Evolutionary conservation across 1,140 invertebrate species (phyloP).

Genomic region (Ceratina australensis): DNA sequence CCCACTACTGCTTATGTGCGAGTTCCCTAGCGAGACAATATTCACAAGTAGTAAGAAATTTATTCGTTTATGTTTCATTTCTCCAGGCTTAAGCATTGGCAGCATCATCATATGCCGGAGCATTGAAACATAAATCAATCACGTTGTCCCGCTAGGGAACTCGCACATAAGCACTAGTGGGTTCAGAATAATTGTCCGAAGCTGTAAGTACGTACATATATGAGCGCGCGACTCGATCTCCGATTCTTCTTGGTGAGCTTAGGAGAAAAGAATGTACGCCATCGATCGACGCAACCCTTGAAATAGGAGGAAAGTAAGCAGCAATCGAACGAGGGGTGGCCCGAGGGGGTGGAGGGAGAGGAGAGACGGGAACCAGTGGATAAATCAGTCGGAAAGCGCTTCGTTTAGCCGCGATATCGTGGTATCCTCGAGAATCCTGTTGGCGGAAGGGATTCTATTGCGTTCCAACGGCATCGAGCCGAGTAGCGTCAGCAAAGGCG

Average conservation of each 20-base stretch:
- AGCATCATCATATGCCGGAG: no score
- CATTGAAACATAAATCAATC: no score
- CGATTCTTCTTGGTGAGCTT: conserved; percentile 1
- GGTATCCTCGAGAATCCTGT: conserved; percentile 63
- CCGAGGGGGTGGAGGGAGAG: not conserved
- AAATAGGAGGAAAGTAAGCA: conserved; percentile 20
- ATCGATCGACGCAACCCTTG: conserved; percentile 8
- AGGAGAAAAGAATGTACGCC: conserved; percentile 11
- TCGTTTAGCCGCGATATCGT: conserved; percentile 66
- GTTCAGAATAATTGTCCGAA: no score
- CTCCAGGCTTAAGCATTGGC: no score
- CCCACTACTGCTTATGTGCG: no score
- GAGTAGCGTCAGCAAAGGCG: conserved; percentile 65
- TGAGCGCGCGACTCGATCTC: not conserved
- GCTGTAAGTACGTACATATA: no score
- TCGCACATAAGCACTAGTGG: no score
- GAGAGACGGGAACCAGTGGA: conserved; percentile 46
- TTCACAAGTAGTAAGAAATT: no score
- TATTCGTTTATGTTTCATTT: no score
- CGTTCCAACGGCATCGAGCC: conserved; percentile 60
- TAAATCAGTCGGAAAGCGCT: conserved; percentile 67
- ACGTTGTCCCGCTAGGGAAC: no score
- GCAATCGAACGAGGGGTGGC: not conserved
- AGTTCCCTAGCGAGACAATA: no score
- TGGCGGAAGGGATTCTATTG: conserved; percentile 66